phyloP scores from a whole-genome alignment of 1,140 invertebrate genomes.

The Macrobrachium nipponense region DNA sequence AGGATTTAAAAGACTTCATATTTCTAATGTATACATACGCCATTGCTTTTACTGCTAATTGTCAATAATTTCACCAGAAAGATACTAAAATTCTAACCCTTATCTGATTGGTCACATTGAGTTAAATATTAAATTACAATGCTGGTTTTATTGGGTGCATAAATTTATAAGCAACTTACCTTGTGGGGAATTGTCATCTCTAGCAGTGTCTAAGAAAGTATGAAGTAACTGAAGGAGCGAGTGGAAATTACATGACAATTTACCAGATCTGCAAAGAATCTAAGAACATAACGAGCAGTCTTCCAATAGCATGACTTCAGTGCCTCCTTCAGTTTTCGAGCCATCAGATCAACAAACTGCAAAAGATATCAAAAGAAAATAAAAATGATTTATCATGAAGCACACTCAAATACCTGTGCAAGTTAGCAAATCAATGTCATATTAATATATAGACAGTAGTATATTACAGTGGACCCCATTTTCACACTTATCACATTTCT shows the following conservation, averaged over 20 bases:
- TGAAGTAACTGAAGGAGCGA: constrained; percentile 93
- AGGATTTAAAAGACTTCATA: no score
- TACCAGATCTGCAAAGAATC: constrained; percentile 95
- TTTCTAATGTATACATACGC: no score
- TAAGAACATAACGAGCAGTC: constrained; percentile 85
- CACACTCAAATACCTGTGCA: neutral
- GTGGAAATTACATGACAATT: constrained; percentile 96
- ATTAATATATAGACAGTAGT: no score
- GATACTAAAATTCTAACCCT: no score
- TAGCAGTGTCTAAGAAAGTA: constrained; percentile 92
- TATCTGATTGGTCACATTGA: no score
- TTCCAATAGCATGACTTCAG: constrained; percentile 93
- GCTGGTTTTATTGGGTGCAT: neutral
- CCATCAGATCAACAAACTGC: constrained; percentile 93
- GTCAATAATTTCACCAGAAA: no score
- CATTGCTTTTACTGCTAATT: no score
- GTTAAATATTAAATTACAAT: neutral
- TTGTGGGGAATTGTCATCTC: constrained; percentile 74
- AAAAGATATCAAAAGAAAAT: neutral
- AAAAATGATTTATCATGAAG: neutral
- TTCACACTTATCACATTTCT: no score
- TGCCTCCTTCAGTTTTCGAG: constrained; percentile 92
- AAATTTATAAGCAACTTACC: constrained; percentile 30
- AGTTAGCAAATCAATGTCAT: no score
- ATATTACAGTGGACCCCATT: no score